Percentiles rank a stretch among this genome's conserved stretches.
These are phyloP conservation scores for Oncorhynchus mykiss DNA, from an alignment of 2,113 vertebrate species.

Conservation along the genomic window DNA sequence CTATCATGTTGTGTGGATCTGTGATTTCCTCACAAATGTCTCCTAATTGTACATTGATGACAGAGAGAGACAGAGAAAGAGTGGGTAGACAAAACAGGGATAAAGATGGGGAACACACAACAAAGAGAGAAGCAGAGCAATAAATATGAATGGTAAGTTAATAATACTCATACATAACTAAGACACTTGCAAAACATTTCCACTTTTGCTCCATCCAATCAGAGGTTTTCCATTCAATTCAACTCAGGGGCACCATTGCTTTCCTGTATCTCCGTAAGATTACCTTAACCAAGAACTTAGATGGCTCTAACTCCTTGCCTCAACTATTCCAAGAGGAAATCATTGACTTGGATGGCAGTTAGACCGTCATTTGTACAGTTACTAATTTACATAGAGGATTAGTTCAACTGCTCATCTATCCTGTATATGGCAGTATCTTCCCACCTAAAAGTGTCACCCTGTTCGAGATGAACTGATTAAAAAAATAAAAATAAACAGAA, in stretches of 20 bases:
- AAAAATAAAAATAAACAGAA: background rate
- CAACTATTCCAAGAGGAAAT: slow-evolving; percentile 8
- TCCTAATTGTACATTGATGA: slow-evolving; percentile 69
- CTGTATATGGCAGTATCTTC: slow-evolving; percentile 27
- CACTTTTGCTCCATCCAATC: slow-evolving; percentile 15
- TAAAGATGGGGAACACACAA: background rate
- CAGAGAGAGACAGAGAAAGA: slow-evolving; percentile 19
- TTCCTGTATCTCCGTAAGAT: too few species aligned
- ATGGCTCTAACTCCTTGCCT: background rate
- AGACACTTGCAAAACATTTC: slow-evolving; percentile 23
- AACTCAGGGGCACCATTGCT: background rate
- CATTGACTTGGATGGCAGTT: slow-evolving; percentile 11
- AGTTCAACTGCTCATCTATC: slow-evolving; percentile 18
- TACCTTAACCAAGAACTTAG: too few species aligned
- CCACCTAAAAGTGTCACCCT: slow-evolving; percentile 31
- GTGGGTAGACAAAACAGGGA: background rate
- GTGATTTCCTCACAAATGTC: slow-evolving; percentile 51
- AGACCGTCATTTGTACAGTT: background rate
- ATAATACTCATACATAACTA: slow-evolving; percentile 5
- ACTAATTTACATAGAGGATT: slow-evolving; percentile 16
- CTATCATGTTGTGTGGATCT: slow-evolving; percentile 48
- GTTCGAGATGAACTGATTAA: slow-evolving; percentile 41
- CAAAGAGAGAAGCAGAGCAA: background rate
- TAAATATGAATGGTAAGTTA: background rate
- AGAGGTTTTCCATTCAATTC: background rate